Base-by-base conservation (phyloP, 64 coral and sea anemone genomes). In the Pachyseris speciosa region DNA sequence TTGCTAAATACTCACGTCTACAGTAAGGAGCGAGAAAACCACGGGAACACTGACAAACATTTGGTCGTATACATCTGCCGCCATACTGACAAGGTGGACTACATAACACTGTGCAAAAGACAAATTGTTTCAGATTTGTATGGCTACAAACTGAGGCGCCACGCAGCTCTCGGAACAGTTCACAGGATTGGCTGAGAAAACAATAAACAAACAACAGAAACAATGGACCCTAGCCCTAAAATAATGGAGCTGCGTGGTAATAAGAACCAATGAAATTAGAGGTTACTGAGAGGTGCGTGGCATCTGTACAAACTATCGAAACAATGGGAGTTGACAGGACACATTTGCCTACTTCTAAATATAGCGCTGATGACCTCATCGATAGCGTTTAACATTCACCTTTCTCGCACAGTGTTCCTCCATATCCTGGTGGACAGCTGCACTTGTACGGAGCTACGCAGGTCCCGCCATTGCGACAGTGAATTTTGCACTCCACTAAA, bases 1-100 rank as follows among this genome's bases (percentile, higher is more conserved):
- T n/a, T n/a, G n/a, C n/a, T n/a, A n/a, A n/a, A 15, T 29, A 84
- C 87, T 96, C 76, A 96, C 95, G 89, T 90, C 77, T 89, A 75
- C 95, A 96, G 60, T 80, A 90, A n/a, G 95, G 95, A 7, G 45
- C 85, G 20, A 83, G 43, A 9, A 86, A 96, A 4, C 95, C 95
- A 65, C 73, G 79, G 9, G 57, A 80, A 71, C 95, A 96, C 15
- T 89, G 86, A 39, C 95, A 96, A 19, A 50, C 83, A 60, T 93
- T 93, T 29, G 95, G 95, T 31, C 86, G 69, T 20, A 93, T 30
- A 52, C 95, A 96, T 59, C 67, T 48, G 17, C 95, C 95, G 53
- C 95, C 95, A 83, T 86, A 81, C 52, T 75, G 86, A 80, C 95
- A 96, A 1, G 85, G 78, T 6, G 95, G 85, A 75, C 37, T 85